phyloP scores from a whole-genome alignment of 2,113 vertebrate genomes.

The Rhodinocichla rosea region DNA sequence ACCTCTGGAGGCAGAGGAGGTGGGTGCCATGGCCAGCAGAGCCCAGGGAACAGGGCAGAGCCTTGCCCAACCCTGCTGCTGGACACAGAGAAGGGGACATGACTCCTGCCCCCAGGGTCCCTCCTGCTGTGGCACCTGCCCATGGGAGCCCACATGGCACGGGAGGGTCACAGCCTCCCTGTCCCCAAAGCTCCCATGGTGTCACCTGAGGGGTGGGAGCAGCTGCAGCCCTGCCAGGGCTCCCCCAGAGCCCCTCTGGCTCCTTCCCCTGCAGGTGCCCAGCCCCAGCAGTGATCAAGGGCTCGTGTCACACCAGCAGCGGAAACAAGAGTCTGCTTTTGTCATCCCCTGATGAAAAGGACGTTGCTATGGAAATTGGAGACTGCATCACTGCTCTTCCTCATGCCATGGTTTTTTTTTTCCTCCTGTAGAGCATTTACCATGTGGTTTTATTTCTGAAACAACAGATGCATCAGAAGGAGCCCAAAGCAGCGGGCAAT shows the following conservation, averaged over 20 bases:
- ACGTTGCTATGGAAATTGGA: constrained; percentile 62
- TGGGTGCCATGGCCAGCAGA: background rate
- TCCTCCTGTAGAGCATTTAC: background rate
- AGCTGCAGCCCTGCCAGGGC: accelerated
- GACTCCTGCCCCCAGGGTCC: background rate
- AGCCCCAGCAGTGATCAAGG: constrained; percentile 16
- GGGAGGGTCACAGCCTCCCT: background rate
- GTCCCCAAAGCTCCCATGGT: accelerated
- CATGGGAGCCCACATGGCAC: accelerated
- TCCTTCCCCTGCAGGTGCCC: background rate
- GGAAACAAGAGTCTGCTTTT: constrained; percentile 37
- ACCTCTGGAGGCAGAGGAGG: background rate
- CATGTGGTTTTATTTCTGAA: background rate
- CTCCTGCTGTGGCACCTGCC: background rate
- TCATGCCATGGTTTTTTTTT: background rate
- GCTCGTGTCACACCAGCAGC: background rate
- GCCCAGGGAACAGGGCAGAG: background rate
- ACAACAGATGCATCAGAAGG: constrained; percentile 29
- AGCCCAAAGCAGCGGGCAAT: background rate
- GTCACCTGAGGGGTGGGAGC: background rate
- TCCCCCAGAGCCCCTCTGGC: background rate
- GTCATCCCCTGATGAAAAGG: constrained; percentile 31
- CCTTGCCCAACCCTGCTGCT: background rate
- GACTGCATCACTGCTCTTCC: constrained; percentile 39
- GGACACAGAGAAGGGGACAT: accelerated